Percentiles rank a stretch among this genome's conserved stretches.
Conservation (phyloP, 1,140 invertebrate genomes). For the Drusus annulatus region DNA sequence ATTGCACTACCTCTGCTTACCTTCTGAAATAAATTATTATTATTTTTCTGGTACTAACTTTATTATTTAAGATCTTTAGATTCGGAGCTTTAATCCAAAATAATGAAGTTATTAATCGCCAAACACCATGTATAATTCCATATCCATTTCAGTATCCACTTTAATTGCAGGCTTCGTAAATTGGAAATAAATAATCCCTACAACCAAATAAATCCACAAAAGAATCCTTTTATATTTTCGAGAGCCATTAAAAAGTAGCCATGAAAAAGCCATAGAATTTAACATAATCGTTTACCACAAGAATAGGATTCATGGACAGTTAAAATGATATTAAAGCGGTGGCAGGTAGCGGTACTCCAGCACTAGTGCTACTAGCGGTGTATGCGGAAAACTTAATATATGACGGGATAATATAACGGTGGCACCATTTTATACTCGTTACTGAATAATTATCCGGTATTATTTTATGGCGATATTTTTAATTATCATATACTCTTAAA, state of each 20-base stretch:
- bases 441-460: slow-evolving; percentile 29
- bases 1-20: no score
- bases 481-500: slow-evolving; percentile 6
- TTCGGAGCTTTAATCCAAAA: no score
- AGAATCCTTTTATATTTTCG: no score
- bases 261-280: background rate
- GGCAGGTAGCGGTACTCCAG: background rate
- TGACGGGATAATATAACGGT: slow-evolving; percentile 8
- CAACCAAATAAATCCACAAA: no score
- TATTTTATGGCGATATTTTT: slow-evolving; percentile 32
- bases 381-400: slow-evolving; percentile 8
- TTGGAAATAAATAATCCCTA: no score
- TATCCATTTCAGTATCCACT: no score
- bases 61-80: no score
- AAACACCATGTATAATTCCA: no score
- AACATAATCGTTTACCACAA: background rate
- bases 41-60: no score
- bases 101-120: no score
- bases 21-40: no score
- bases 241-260: background rate
- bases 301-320: slow-evolving; percentile 15
- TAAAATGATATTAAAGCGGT: slow-evolving; percentile 10
- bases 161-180: no score
- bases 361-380: background rate
- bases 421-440: slow-evolving; percentile 36